Conservation (phyloP, 2,888 invertebrate species). For the Tipula lateralis region DNA sequence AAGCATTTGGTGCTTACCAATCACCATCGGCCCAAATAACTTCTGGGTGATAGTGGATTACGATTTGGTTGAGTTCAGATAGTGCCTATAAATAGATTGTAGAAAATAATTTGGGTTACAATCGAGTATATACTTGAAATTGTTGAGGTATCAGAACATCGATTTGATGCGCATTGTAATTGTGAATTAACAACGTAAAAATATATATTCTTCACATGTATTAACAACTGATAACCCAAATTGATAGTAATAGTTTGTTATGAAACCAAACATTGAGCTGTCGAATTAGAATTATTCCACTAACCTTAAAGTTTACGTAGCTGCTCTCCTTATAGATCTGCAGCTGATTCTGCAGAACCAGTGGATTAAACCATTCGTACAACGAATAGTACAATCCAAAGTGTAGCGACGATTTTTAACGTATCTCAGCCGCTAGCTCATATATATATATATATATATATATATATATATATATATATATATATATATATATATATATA, state of each 20-base stretch:
- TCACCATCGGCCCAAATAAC: conserved; percentile 93
- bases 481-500: no score
- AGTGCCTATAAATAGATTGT: conserved; percentile 46
- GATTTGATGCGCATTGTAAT: background rate
- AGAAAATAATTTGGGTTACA: background rate
- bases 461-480: no score
- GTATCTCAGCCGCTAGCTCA: conserved; percentile 65
- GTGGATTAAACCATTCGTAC: conserved; percentile 83
- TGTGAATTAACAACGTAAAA: background rate
- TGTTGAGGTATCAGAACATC: background rate
- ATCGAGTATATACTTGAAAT: background rate
- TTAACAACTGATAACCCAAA: background rate
- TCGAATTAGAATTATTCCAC: background rate
- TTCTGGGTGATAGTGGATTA: conserved; percentile 65
- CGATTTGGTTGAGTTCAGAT: conserved; percentile 76
- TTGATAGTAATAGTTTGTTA: background rate
- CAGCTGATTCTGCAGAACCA: conserved; percentile 66
- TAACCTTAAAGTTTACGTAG: conserved; percentile 63
- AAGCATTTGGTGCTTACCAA: conserved; percentile 78
- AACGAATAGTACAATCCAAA: conserved; percentile 84
- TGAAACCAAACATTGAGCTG: background rate
- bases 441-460: no score
- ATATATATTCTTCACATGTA: background rate
- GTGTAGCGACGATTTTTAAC: conserved; percentile 56
- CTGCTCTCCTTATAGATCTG: conserved; percentile 58